Conservation (phyloP, 2,113 vertebrate genomes). For the Scalopus aquaticus region DNA sequence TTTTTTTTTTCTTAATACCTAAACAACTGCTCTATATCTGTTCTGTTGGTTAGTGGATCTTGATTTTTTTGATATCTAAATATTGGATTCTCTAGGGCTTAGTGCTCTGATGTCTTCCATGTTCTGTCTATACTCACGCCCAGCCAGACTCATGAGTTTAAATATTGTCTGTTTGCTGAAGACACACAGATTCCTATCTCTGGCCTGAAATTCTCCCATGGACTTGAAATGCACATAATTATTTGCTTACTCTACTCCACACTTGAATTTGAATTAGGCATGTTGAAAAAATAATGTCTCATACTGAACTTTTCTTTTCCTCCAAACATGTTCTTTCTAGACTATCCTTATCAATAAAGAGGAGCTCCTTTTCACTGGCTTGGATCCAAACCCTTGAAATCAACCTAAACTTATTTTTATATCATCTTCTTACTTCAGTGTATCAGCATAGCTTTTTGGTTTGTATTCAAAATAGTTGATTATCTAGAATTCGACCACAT, state of each 20-base stretch:
- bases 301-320: background rate
- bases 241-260: background rate
- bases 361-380: background rate
- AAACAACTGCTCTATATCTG: background rate
- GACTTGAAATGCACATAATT: background rate
- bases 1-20: background rate
- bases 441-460: background rate
- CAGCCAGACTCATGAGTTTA: background rate
- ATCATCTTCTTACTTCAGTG: background rate
- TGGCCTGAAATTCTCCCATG: background rate
- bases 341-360: background rate
- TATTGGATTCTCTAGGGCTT: background rate
- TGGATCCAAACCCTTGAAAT: background rate
- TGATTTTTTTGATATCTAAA: conserved; percentile 4
- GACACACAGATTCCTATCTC: background rate
- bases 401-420: background rate
- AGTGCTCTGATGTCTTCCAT: background rate
- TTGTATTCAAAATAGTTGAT: background rate
- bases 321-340: background rate
- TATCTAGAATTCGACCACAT: background rate
- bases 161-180: background rate
- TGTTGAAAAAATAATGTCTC: background rate
- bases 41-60: background rate
- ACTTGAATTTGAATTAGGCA: conserved; percentile 39
- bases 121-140: background rate